phyloP scores from a whole-genome alignment of 2,797 vertebrate genomes.

The Lateolabrax maculatus region DNA sequence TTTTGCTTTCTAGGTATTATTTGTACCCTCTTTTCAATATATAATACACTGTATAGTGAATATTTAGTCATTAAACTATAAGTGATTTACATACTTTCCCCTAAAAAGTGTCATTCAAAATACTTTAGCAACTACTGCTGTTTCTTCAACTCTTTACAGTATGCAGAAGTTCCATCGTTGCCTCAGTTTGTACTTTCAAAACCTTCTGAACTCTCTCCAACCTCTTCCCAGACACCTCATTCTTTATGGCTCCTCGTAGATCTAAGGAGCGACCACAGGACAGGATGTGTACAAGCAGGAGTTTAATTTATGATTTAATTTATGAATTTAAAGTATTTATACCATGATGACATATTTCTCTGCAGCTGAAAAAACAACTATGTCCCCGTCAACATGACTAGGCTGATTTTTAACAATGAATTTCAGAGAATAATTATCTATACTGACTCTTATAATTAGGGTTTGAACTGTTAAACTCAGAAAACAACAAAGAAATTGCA shows the following conservation, averaged over 20 bases:
- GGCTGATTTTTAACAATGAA: not conserved
- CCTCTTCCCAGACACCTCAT: not conserved
- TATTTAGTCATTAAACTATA: not conserved
- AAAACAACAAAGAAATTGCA: no score
- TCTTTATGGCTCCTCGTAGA: constrained; percentile 24
- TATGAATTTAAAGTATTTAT: not conserved
- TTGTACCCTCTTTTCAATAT: not conserved
- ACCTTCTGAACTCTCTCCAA: constrained; percentile 15
- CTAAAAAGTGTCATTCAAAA: not conserved
- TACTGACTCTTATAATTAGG: not conserved
- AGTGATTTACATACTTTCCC: no score
- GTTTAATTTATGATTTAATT: not conserved
- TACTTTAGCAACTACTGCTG: not conserved
- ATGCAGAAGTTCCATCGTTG: constrained; percentile 21
- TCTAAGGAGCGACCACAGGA: not conserved
- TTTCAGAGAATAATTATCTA: not conserved
- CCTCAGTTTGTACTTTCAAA: constrained; percentile 11
- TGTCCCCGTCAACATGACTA: constrained; percentile 22
- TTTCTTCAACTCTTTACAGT: not conserved
- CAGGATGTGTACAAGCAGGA: not conserved
- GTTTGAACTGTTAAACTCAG: not conserved
- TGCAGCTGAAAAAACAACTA: not conserved
- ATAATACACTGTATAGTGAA: not conserved
- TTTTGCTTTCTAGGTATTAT: not conserved
- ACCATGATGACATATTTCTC: not conserved